Percentiles rank a stretch among this genome's conserved stretches.
These are phyloP conservation scores for Desmophyllum pertusum DNA, from an alignment of 92 coral and sea anemone genomes.

Conservation along the genomic window DNA sequence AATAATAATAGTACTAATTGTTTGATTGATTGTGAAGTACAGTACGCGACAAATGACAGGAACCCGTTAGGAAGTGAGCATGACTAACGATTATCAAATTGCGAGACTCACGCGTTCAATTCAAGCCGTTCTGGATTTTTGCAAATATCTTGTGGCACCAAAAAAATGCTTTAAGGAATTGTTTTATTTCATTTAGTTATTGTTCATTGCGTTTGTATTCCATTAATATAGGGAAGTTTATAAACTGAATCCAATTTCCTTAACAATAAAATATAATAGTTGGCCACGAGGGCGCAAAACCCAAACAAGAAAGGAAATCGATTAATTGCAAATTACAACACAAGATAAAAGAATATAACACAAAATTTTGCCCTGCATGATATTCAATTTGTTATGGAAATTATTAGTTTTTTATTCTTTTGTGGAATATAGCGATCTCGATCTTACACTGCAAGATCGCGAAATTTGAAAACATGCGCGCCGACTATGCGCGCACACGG, in stretches of 20 bases:
- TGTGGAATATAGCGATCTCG: background rate
- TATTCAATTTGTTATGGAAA: background rate
- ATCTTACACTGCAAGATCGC: background rate
- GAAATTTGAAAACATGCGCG: background rate
- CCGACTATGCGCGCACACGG: background rate
- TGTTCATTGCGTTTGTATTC: no score
- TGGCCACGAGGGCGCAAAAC: background rate
- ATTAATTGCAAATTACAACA: background rate
- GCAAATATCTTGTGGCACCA: no score
- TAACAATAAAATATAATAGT: background rate
- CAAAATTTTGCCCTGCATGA: background rate
- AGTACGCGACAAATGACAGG: background rate
- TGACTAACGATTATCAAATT: background rate
- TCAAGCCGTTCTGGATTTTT: no score
- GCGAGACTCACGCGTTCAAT: no score
- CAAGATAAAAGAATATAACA: no score
- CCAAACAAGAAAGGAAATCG: background rate
- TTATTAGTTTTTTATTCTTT: background rate
- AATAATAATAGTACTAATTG: no score
- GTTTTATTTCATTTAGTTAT: no score
- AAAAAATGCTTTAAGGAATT: no score
- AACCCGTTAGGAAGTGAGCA: background rate
- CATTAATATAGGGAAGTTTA: no score
- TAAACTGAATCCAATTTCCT: background rate
- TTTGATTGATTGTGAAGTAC: background rate